phyloP scores from a whole-genome alignment of 1,140 invertebrate species.

The Hyles euphorbiae region DNA sequence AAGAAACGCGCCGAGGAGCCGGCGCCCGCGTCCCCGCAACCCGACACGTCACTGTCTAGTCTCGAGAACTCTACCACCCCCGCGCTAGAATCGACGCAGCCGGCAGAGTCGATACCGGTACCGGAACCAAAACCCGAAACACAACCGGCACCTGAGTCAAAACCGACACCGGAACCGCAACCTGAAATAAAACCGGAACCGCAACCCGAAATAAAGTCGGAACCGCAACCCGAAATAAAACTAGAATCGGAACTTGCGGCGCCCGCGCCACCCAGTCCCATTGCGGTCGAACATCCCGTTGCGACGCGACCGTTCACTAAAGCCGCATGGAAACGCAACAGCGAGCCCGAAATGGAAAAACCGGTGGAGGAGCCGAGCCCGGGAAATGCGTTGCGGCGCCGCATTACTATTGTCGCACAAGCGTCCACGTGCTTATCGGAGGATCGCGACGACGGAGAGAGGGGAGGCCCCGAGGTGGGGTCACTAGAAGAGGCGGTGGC shows the following conservation, averaged over 20 bases:
- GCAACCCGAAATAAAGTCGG: conserved; percentile 11
- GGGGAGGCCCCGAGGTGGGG: conserved; percentile 44
- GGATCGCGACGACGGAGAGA: conserved; percentile 53
- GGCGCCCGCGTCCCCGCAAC: conserved; percentile 11
- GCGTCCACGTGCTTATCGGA: conserved; percentile 56
- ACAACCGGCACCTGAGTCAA: conserved; percentile 2
- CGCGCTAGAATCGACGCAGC: too few species aligned
- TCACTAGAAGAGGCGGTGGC: conserved; percentile 68
- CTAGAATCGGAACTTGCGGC: conserved; percentile 15
- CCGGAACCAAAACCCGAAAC: neutral
- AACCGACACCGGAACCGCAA: conserved; percentile 18
- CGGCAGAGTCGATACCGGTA: too few species aligned
- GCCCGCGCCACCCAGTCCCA: conserved; percentile 46
- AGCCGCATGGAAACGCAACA: conserved; percentile 64
- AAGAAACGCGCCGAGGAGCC: conserved; percentile 39
- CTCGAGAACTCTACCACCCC: too few species aligned
- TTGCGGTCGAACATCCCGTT: conserved; percentile 65
- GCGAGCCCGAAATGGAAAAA: conserved; percentile 52
- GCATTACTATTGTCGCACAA: conserved; percentile 65
- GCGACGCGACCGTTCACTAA: conserved; percentile 66
- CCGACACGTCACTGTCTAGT: conserved; percentile 10
- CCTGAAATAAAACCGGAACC: conserved; percentile 13
- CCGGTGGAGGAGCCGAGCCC: conserved; percentile 69
- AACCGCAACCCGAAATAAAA: conserved; percentile 15
- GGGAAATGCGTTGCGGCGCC: conserved; percentile 54